phyloP scores from a whole-genome alignment of 1,140 invertebrate genomes.

The Caligus rogercresseyi region DNA sequence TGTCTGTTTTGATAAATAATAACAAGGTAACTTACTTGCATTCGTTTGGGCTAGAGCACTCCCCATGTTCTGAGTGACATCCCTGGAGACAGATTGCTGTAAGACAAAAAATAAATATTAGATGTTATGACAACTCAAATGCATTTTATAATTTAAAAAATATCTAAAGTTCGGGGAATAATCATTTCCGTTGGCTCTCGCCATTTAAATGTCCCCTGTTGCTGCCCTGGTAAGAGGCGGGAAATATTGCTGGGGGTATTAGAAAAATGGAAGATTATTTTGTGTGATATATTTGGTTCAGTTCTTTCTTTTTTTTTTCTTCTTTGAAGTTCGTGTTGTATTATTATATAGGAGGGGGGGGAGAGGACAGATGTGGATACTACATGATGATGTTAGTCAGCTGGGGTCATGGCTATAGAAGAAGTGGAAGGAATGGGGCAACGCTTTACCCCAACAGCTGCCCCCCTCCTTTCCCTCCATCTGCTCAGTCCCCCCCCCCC shows the following conservation, averaged over 20 bases:
- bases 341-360: too few species aligned
- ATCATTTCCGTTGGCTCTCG: too few species aligned
- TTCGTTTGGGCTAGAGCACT: slow-evolving; percentile 76
- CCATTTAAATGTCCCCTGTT: too few species aligned
- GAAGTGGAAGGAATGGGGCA: background rate
- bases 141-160: too few species aligned
- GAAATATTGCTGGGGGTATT: too few species aligned
- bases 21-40: slow-evolving; percentile 68
- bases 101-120: slow-evolving; percentile 39
- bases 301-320: too few species aligned
- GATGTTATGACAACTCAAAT: too few species aligned
- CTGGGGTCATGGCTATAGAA: background rate
- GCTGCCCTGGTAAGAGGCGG: too few species aligned
- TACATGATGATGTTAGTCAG: background rate
- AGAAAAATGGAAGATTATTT: too few species aligned
- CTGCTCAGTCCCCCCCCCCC: slow-evolving; percentile 24
- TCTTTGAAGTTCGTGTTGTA: too few species aligned
- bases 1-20: background rate
- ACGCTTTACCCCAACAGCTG: background rate
- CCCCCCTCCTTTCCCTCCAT: slow-evolving; percentile 10
- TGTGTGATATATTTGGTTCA: too few species aligned
- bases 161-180: too few species aligned
- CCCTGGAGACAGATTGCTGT: slow-evolving; percentile 74
- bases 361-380: background rate
- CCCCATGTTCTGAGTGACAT: slow-evolving; percentile 70